Conservation (phyloP, 1,140 invertebrate species). For the Penaeus indicus region DNA sequence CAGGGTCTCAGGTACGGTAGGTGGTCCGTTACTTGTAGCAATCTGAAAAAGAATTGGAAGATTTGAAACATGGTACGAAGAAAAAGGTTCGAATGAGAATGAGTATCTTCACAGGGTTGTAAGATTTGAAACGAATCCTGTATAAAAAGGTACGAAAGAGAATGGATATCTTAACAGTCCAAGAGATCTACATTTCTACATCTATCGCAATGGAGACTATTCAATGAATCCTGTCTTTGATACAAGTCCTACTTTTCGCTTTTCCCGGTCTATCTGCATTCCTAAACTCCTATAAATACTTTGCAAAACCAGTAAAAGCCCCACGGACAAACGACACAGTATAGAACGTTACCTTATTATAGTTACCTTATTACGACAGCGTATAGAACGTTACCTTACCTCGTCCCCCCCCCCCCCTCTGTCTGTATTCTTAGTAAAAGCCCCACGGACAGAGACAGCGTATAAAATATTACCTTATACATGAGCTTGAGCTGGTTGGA, state of each 20-base stretch:
- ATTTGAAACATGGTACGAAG: not conserved
- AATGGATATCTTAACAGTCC: too few relatives aligned
- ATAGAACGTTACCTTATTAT: constrained; percentile 71
- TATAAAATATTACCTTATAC: constrained; percentile 71
- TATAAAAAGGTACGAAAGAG: too few relatives aligned
- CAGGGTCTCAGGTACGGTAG: constrained; percentile 71
- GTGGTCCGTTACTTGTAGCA: constrained; percentile 71
- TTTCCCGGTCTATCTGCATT: too few relatives aligned
- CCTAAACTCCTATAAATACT: not conserved
- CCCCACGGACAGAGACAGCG: not conserved
- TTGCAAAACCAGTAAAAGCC: not conserved
- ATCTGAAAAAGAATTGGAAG: constrained; percentile 68
- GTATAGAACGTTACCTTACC: too few relatives aligned
- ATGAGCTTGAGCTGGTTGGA: constrained; percentile 74
- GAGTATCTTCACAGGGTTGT: not conserved
- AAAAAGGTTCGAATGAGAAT: not conserved
- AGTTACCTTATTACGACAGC: too few relatives aligned
- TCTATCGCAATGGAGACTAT: too few relatives aligned
- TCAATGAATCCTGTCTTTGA: too few relatives aligned
- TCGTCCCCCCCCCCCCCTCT: too few relatives aligned
- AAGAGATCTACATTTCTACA: too few relatives aligned
- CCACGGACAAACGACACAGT: not conserved
- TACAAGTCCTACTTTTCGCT: too few relatives aligned
- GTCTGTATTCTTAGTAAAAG: not conserved
- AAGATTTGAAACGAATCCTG: too few relatives aligned